These are phyloP conservation scores for Lycophotia porphyrea DNA, from an alignment of 2,888 invertebrate genomes.

Conservation along the genomic window DNA sequence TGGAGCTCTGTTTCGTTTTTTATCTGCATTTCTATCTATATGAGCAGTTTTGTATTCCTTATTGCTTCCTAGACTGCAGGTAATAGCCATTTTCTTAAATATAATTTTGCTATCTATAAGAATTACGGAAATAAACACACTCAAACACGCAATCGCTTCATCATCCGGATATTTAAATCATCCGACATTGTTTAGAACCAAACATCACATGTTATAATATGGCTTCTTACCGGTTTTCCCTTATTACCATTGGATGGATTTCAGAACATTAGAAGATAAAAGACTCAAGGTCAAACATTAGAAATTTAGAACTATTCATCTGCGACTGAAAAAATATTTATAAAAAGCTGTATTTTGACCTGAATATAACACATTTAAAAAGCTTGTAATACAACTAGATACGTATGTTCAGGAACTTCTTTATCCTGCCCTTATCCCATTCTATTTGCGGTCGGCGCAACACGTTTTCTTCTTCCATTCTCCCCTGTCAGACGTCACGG, in stretches of 20 bases:
- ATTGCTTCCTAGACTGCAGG: neutral
- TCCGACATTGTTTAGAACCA: neutral
- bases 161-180: neutral
- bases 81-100: neutral
- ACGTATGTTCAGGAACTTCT: neutral
- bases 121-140: neutral
- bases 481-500: no score
- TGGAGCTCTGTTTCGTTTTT: neutral
- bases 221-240: neutral
- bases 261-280: neutral
- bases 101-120: neutral
- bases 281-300: neutral
- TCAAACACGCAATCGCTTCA: neutral
- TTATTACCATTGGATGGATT: neutral
- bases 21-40: slow-evolving; percentile 12
- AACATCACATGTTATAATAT: neutral
- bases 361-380: neutral
- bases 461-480: no score
- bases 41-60: slow-evolving; percentile 6
- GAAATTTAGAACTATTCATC: neutral
- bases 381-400: neutral
- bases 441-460: no score
- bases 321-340: neutral
- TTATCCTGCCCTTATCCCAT: no score
- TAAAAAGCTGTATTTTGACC: neutral